Evolutionary conservation across 2,888 invertebrate species (phyloP), one percentile per base, ranked within the genome.

Genomic region (Odontomyia ornata): DNA sequence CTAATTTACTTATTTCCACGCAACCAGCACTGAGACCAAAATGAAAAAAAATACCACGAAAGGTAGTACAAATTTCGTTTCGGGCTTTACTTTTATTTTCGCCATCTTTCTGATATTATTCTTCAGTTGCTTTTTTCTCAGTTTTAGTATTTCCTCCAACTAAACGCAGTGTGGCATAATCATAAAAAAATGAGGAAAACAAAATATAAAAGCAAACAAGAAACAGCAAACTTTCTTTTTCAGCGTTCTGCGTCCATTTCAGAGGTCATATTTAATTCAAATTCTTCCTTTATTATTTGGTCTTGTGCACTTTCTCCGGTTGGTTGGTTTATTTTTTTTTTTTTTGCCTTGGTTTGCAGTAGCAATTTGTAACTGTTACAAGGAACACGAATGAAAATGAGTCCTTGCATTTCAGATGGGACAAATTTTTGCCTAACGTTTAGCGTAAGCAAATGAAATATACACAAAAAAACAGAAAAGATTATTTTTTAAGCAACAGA

Each of bases 251-350:
- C 23, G 28, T 27, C 71, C 28, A 28, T 27, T 65, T 28, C 28
- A 21, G 71, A 28, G 71, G 71, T 72, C 71, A 72, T 72, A 72
- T 72, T 72, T 72, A 72, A 72, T 72, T 72, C 71, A 72, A 72
- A 72, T 72, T 28, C 71, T 13, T 27, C 56, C 46, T 18, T 27
- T 62, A 7, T 52, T 52, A 18, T 52, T 52, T 52, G 3, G 52
- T 15, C 36, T 36, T 36, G 3, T 36, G 36, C 36, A 36, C 52
- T 52, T 18, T 52, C 7, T 52, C 13, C 52, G 18, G 2, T n/a
- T 52, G 52, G 43, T 43, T 13, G 43, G 43, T 13, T 9, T 4
- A 15, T 52, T 52, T 52, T 4, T n/a, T 52, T 52, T 52, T 52
- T 15, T 15, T 52, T 52, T 4, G 3, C 18, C 18, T 52, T 52